These are phyloP conservation scores for Drymonia ruficornis DNA, from an alignment of 2,888 invertebrate species.

Conservation along the genomic window DNA sequence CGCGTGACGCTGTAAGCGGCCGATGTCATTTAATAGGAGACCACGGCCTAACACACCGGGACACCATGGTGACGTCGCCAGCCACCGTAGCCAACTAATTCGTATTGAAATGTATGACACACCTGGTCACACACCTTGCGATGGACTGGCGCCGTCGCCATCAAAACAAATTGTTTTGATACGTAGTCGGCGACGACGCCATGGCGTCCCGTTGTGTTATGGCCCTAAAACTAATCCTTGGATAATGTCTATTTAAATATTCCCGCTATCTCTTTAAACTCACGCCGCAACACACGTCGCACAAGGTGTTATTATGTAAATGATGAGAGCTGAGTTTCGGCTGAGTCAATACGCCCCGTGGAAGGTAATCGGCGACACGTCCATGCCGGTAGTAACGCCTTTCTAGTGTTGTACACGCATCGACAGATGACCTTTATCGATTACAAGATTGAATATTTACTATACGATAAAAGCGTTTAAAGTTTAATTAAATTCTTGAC, in stretches of 20 bases:
- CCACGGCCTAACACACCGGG: too few relatives aligned
- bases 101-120: too few relatives aligned
- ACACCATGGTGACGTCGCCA: too few relatives aligned
- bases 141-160: too few relatives aligned
- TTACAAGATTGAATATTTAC: slow-evolving; percentile 12
- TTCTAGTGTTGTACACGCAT: slow-evolving; percentile 37
- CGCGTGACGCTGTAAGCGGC: too few relatives aligned
- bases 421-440: slow-evolving; percentile 57
- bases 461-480: slow-evolving; percentile 2
- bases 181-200: too few relatives aligned
- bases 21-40: too few relatives aligned
- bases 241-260: neutral
- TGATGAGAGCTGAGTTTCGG: slow-evolving; percentile 81
- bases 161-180: too few relatives aligned
- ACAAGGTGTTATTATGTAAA: slow-evolving; percentile 84
- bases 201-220: too few relatives aligned
- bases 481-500: slow-evolving; percentile 1
- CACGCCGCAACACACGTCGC: slow-evolving; percentile 36
- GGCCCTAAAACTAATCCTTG: too few relatives aligned
- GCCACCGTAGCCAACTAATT: too few relatives aligned
- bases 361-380: slow-evolving; percentile 80
- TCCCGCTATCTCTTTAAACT: slow-evolving; percentile 36
- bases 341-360: slow-evolving; percentile 76
- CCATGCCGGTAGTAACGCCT: slow-evolving; percentile 54
- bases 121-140: too few relatives aligned